These are phyloP conservation scores for Batillaria attramentaria DNA, from an alignment of 1,140 invertebrate species.

Conservation along the genomic window DNA sequence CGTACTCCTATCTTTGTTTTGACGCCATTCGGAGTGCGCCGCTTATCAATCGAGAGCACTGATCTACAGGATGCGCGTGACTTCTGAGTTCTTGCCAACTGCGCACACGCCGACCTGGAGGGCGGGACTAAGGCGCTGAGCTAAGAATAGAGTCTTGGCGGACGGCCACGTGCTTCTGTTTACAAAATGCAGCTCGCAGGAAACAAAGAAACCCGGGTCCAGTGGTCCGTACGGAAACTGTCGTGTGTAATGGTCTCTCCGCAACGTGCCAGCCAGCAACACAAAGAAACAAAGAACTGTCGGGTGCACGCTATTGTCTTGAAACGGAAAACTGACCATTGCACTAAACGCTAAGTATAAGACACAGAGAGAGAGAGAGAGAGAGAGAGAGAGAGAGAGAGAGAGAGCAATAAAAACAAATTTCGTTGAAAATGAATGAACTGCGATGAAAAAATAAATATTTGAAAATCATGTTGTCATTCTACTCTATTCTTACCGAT, in stretches of 20 bases:
- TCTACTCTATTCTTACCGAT: too few species aligned
- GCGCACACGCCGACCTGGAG: background rate
- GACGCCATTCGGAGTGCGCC: background rate
- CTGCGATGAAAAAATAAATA: too few species aligned
- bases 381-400: slow-evolving; percentile 16
- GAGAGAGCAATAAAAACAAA: background rate
- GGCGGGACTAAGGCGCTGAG: background rate
- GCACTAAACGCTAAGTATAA: too few species aligned
- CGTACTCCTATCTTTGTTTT: background rate
- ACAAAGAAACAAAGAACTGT: too few species aligned
- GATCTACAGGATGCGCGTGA: background rate
- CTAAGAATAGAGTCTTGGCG: slow-evolving; percentile 17
- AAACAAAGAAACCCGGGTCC: background rate
- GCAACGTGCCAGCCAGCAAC: background rate
- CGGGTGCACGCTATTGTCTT: too few species aligned
- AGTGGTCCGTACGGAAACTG: background rate
- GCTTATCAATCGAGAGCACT: background rate
- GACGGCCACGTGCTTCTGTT: slow-evolving; percentile 17
- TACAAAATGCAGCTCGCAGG: slow-evolving; percentile 7
- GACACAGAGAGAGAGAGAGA: slow-evolving; percentile 8
- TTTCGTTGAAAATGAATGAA: background rate
- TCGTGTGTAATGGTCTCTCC: background rate
- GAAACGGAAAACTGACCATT: too few species aligned
- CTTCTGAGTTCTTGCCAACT: slow-evolving; percentile 15
- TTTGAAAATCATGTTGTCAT: too few species aligned